phyloP scores from a whole-genome alignment of 2,113 vertebrate genomes.

The Pelusios castaneus region DNA sequence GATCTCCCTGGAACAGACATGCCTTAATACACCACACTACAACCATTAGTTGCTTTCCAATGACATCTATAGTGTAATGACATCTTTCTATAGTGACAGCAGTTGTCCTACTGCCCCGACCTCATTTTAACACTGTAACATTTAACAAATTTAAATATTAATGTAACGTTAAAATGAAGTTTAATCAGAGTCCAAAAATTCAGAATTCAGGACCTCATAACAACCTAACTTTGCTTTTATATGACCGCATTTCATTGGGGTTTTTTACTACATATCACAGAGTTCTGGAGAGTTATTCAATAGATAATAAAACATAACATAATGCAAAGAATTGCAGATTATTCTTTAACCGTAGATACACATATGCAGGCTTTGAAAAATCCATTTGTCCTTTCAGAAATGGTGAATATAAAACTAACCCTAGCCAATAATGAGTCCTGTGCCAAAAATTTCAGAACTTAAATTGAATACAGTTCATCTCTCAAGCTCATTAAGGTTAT shows the following conservation, averaged over 20 bases:
- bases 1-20: not conserved
- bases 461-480: not conserved
- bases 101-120: rapidly evolving
- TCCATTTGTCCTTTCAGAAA: not conserved
- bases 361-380: not conserved
- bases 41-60: not conserved
- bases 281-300: no score
- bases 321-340: not conserved
- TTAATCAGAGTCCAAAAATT: not conserved
- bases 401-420: not conserved
- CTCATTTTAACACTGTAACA: not conserved
- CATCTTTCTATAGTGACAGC: not conserved
- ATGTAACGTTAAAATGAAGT: not conserved
- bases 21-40: not conserved
- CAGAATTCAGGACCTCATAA: not conserved
- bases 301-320: not conserved
- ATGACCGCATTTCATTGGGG: not conserved
- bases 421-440: not conserved
- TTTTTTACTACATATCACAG: not conserved
- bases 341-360: not conserved
- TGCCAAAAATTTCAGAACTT: not conserved
- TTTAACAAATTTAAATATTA: not conserved
- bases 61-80: no score
- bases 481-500: not conserved
- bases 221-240: not conserved